phyloP scores from a whole-genome alignment of 2,797 vertebrate species.

The Picus viridis region DNA sequence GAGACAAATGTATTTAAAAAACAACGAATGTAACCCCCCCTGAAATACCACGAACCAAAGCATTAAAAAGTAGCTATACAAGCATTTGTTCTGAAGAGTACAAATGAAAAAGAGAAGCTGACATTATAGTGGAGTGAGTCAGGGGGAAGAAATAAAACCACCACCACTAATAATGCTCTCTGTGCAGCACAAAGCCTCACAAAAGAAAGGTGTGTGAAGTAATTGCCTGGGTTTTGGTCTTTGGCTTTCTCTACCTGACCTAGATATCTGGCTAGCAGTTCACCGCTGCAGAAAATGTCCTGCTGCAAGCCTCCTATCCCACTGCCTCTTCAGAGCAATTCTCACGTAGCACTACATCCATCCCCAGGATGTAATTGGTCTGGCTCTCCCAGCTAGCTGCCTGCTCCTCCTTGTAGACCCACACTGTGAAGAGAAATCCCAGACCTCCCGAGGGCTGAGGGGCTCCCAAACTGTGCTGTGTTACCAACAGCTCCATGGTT shows the following conservation, averaged over 20 bases:
- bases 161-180: background rate
- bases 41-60: background rate
- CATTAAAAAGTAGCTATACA: background rate
- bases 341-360: conserved; percentile 72
- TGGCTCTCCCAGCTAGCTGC: conserved; percentile 84
- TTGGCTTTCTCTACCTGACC: conserved; percentile 19
- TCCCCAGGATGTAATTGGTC: conserved; percentile 76
- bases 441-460: conserved; percentile 79
- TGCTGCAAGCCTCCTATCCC: conserved; percentile 17
- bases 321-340: conserved; percentile 51
- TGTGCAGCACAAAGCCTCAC: accelerated
- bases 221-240: background rate
- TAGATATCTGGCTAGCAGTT: conserved; percentile 47
- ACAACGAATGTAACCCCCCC: background rate
- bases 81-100: background rate
- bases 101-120: background rate
- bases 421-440: conserved; percentile 81
- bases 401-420: conserved; percentile 81
- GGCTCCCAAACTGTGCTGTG: conserved; percentile 53
- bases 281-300: conserved; percentile 32
- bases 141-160: background rate
- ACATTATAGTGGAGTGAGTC: background rate
- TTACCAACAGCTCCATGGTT: conserved; percentile 83
- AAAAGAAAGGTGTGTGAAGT: background rate
- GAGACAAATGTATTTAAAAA: background rate